Conservation (phyloP, 2,113 vertebrate species). For the Sylvietta virens region DNA sequence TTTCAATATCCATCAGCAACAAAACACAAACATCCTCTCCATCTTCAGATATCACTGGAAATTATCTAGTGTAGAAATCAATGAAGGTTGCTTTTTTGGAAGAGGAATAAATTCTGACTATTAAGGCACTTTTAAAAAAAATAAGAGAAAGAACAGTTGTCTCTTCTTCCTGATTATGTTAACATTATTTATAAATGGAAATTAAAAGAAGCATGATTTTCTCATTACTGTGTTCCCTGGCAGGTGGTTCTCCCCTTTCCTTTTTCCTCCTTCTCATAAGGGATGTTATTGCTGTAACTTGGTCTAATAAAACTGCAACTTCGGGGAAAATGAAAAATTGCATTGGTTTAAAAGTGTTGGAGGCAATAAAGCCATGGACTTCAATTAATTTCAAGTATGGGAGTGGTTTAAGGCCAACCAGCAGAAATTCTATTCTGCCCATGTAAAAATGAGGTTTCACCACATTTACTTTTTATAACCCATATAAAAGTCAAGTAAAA, state of each 20-base stretch:
- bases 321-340: conserved; percentile 74
- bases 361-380: conserved; percentile 75
- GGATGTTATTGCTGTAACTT: conserved; percentile 70
- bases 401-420: conserved; percentile 74
- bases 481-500: conserved; percentile 81
- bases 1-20: not conserved
- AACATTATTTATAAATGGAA: conserved; percentile 62
- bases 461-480: conserved; percentile 82
- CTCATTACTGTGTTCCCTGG: conserved; percentile 54
- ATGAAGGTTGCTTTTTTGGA: not conserved
- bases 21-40: not conserved
- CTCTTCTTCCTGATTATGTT: conserved; percentile 58
- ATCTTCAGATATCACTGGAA: not conserved
- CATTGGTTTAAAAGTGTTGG: conserved; percentile 72
- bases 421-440: conserved; percentile 75
- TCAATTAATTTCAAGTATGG: conserved; percentile 79
- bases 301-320: conserved; percentile 75
- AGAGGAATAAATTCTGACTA: not conserved
- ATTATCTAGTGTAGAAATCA: not conserved
- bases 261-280: conserved; percentile 57
- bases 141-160: conserved; percentile 17
- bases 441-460: conserved; percentile 79
- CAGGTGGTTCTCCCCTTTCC: conserved; percentile 55
- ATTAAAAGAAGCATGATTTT: conserved; percentile 59
- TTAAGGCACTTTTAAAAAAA: not conserved